Base-by-base conservation (phyloP, 2,797 vertebrate genomes). In the Urosaurus nigricauda region DNA sequence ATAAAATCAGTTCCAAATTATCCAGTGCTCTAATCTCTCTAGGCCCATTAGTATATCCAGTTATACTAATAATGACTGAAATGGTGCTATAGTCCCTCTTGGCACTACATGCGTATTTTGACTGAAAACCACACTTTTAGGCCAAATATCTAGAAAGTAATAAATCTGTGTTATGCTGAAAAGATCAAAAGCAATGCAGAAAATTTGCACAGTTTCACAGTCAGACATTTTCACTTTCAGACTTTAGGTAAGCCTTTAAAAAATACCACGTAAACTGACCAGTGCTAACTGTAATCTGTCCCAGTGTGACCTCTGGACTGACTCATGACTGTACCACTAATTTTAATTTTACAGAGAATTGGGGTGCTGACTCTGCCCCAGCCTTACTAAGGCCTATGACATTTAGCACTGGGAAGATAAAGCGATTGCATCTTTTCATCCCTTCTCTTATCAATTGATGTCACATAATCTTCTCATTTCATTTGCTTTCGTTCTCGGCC, bases 401-500 rank as follows among this genome's bases (percentile, higher is more conserved):
- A 75, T 24, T 21, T 13, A 53, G 47, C 24, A 40, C 24, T 37
- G 40, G 53, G 24, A 75, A 58, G 47, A 40, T 58, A 81, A 32
- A 40, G 43, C 9, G 53, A 35, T 29, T 35, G 53, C 21, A 21
- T 77, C 79, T 74, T 63, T 56, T 79, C 35, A 77, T 29, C 58
- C 3, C 53, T 43, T 53, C 43, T 19, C 5, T 32, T 81, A 51
- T 53, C 73, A 86, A 58, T 37, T 71, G 60, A 51, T 83, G 73
- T 86, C 58, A 70, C 5, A 78, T 47, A 68, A 86, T 78, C 60
- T 53, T 77, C 60, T 70, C 24, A 14, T 86, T 78, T 43, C 60
- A 4, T 83, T 86, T 83, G 12, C 43, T 78, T 87, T 70, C n/a
- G 60, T 73, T 89, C 58, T 58, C 32, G 47, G 79, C 60, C 37